Base-by-base conservation (phyloP, 2,888 invertebrate species). In the Chymomyza procnemis region DNA sequence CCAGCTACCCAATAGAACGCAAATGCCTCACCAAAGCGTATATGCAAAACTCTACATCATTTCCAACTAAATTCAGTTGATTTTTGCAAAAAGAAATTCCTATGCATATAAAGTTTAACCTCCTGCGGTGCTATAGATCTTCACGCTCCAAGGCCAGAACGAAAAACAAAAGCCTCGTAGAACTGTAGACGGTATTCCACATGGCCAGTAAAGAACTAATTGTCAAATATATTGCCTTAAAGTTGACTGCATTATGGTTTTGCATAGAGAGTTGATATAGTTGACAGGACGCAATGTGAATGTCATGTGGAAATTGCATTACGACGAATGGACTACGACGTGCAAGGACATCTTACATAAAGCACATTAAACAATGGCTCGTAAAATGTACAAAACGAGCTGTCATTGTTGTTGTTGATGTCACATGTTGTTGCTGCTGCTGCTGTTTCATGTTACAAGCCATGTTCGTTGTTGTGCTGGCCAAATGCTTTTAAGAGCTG, bases 351-450 rank as follows among this genome's bases (percentile, higher is more conserved):
- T 73, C 34, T 41, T 52, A 50, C 65, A 74, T 52, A 61, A 46
- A 57, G 59, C 64, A 74, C 76, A 74, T 74, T 80, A 78, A 64
- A 81, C 83, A 81, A 83, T 83, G 74, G 68, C 76, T 80, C 74
- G 80, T 80, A 74, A 78, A 80, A 80, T 79, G 58, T 67, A 54
- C 67, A 68, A 71, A 71, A 57, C 73, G 64, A 66, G 76, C 68
- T 67, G 60, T 54, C 54, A 16, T 30, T 21, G 59, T 34, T 62
- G 61, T 50, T 6, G 56, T 50, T 6, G 56, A 34, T 57, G 52
- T 47, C 47, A 47, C 1, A n/a, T 61, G 14, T 34, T 52, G 18
- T 22, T 22, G 9, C 18, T 41, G 67, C 57, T 62, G 30, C 30
- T 52, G 30, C 50, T 52, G 52, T 5, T 50, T 50, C 16, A 18